Conservation (phyloP, 2,888 invertebrate species). For the Idaea straminata region DNA sequence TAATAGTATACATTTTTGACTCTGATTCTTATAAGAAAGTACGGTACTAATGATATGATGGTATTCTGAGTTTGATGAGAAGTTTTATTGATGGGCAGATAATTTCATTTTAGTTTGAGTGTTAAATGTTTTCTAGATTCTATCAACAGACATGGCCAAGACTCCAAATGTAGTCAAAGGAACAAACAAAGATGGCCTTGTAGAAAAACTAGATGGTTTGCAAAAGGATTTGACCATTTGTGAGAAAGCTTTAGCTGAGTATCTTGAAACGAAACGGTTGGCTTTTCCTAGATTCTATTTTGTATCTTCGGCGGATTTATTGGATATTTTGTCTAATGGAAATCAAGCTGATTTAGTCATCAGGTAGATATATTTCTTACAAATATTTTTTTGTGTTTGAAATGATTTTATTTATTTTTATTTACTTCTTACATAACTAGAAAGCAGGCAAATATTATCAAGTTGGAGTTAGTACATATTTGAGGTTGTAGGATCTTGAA, state of each 20-base stretch:
- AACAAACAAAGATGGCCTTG: constrained; percentile 92
- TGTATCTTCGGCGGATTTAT: constrained; percentile 95
- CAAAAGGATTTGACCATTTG: constrained; percentile 94
- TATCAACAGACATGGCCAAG: constrained; percentile 88
- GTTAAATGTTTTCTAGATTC: constrained; percentile 62
- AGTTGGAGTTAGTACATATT: too few relatives aligned
- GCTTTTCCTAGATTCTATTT: constrained; percentile 98
- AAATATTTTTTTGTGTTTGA: constrained; percentile 4
- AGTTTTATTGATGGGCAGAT: too few relatives aligned
- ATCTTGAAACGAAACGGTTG: constrained; percentile 96
- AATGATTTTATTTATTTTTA: neutral
- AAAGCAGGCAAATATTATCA: too few relatives aligned
- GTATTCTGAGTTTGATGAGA: too few relatives aligned
- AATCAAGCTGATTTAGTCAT: constrained; percentile 94
- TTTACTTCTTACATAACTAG: too few relatives aligned
- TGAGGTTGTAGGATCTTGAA: too few relatives aligned
- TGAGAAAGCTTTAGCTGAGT: constrained; percentile 98
- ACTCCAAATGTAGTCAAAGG: constrained; percentile 94
- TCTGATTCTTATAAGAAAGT: too few relatives aligned
- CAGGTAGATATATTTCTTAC: constrained; percentile 42
- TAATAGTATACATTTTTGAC: too few relatives aligned
- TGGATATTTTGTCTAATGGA: constrained; percentile 97
- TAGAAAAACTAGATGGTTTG: constrained; percentile 87
- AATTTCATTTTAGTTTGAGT: neutral
- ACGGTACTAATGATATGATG: too few relatives aligned